A percentile compares a stretch with the other conserved stretches of the same genome.
Conservation (phyloP, 2,113 vertebrate genomes). For the Mirza zaza region DNA sequence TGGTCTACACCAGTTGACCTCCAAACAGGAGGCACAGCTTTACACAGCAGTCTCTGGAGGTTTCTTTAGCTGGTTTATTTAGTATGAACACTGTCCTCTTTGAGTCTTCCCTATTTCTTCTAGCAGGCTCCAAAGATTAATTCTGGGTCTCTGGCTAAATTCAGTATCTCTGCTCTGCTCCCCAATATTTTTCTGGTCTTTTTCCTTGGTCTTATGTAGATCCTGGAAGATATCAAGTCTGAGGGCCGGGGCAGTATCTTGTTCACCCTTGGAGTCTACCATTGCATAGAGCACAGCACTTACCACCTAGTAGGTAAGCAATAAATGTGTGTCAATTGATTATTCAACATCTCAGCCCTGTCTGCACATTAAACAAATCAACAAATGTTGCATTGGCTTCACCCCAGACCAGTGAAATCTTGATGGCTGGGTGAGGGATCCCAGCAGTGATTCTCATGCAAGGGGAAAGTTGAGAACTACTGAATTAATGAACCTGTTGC, state of each 20-base stretch:
- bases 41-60: slow-evolving; percentile 74
- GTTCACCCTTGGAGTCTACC: neutral
- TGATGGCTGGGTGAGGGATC: neutral
- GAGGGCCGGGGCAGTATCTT: neutral
- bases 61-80: slow-evolving; percentile 79
- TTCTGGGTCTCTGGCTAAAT: slow-evolving; percentile 48
- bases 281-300: neutral
- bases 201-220: neutral
- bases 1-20: slow-evolving; percentile 74
- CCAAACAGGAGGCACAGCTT: slow-evolving; percentile 76
- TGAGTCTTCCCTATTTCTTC: slow-evolving; percentile 42
- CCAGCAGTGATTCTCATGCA: neutral
- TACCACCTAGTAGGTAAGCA: neutral
- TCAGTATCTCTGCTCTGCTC: slow-evolving; percentile 19
- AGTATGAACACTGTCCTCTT: slow-evolving; percentile 67
- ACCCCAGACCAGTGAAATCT: neutral
- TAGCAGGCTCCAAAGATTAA: slow-evolving; percentile 39
- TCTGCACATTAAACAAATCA: neutral
- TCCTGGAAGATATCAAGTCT: neutral
- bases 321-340: neutral
- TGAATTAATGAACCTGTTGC: neutral
- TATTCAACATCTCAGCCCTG: neutral
- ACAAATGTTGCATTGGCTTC: neutral
- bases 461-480: neutral
- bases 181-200: neutral